Evolutionary conservation across 2,113 vertebrate species (phyloP).

Genomic region (Cottus gobio): DNA sequence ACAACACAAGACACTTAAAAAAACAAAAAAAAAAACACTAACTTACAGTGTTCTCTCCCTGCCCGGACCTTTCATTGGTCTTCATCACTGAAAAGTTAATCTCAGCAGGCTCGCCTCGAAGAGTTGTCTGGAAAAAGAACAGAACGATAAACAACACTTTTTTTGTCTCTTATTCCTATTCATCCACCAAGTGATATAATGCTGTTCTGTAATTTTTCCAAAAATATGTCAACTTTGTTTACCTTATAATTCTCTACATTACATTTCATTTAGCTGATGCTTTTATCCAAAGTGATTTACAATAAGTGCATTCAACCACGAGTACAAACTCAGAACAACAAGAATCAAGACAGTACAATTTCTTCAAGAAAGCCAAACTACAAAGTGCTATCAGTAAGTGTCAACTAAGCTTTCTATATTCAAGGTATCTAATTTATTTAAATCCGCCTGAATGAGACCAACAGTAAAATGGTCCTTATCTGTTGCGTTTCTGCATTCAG

Average conservation of each 20-base stretch:
- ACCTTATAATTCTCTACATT: neutral
- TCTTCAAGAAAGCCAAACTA: too few relatives aligned
- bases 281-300: too few relatives aligned
- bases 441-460: neutral
- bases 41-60: constrained; percentile 90
- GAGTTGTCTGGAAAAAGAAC: constrained; percentile 79
- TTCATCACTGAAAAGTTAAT: constrained; percentile 94
- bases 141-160: neutral
- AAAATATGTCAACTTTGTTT: neutral
- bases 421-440: too few relatives aligned
- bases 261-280: too few relatives aligned
- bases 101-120: constrained; percentile 89
- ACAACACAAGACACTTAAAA: neutral
- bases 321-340: too few relatives aligned
- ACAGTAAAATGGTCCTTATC: neutral
- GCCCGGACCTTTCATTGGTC: constrained; percentile 88
- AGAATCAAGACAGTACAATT: too few relatives aligned
- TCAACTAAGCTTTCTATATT: too few relatives aligned
- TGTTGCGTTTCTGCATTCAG: neutral
- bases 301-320: too few relatives aligned
- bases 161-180: neutral
- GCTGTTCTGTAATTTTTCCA: neutral
- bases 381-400: too few relatives aligned
- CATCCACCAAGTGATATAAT: neutral
- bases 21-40: neutral